Base-by-base conservation (phyloP, 1,140 invertebrate genomes). In the Trypoxylus dichotomus region DNA sequence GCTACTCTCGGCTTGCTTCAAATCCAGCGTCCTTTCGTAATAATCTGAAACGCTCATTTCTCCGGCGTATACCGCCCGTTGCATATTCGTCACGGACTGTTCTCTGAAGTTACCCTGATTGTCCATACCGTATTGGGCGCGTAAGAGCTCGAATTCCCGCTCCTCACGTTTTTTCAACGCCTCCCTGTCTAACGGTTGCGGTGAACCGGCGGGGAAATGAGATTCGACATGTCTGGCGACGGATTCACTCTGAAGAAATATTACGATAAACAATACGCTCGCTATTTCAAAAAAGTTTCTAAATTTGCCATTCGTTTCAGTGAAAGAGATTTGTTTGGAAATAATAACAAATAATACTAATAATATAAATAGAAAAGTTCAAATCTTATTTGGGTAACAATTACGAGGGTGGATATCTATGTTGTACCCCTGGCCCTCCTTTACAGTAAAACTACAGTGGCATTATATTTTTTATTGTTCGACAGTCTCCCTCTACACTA, bases 111-210 rank as follows among this genome's bases (percentile, higher is more conserved):
- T 86, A 41, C 85, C 85, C 79, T 80, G 81, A 86, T 95, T 94
- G 82, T 95, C 94, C 95, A 96, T 96, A 0, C 95, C 95, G 86
- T 96, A 96, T 83, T 95, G 93, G 11, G 94, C 94, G 82, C 93
- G 89, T 13, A 96, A 84, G 85, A 94, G 86, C 82, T 94, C 93
- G 86, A 95, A 96, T 85, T 96, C 94, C 77, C 92, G 89, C 82
- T 95, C 92, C 84, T 96, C 94, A 47, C 92, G 87, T 76, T 92
- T 88, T 74, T 89, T 90, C 82, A 93, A 89, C 1, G 92, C 92
- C 83, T 94, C 93, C 78, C 91, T 90, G 79, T 95, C 94, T 7
- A 82, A 75, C 19, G 83, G 83, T 37, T 82, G 80, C 8, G 84
- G 84, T 7, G 84, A 83, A 32, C 81, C 80, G 76, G 76, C 81